Base-by-base conservation (phyloP, 1,140 invertebrate genomes). In the Proales similis region DNA sequence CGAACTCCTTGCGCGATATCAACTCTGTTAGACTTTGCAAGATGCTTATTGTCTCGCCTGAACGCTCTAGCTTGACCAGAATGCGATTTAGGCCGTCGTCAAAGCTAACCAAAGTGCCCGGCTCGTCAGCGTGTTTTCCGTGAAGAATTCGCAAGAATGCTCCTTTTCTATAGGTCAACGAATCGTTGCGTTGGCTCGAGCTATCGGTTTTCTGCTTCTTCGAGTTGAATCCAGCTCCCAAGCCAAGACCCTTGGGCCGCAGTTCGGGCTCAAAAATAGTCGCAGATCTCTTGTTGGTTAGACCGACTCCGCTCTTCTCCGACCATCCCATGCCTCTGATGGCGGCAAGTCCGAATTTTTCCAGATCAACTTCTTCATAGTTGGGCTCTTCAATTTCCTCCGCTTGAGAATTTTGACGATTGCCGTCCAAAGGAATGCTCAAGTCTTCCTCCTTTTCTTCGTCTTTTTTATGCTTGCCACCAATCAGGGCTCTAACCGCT, bases 241-340 rank as follows among this genome's bases (percentile, higher is more conserved):
- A 74, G 0, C 91, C 91, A 71, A 94, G 81, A 4, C 90, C 90
- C 79, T 87, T 90, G 0, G 90, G 88, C 64, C 90, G 77, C 20
- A 87, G 65, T 66, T 79, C 75, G 24, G 83, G 82, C 67, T 80
- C 74, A 64, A 78, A 68, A 42, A 79, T 71, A 49, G 73, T 69
- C 4, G 82, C 75, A 32, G 79, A 38, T 68, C 65, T 83, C 81
- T 78, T 79, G 66, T 76, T 75, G 72, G 79, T 81, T 62, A 70
- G 71, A 0, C 81, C 84, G 70, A 83, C 84, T 66, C 81, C 86
- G 79, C 82, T 82, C 27, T 77, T 82, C 65, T 85, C 81, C 66
- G 83, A 81, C 88, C 88, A 95, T 0, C 90, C 90, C 90, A 95
- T 95, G 30, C 91, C 91, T 68, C 89, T 75, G 12, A 96, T 76